Percentiles rank a stretch among this genome's conserved stretches.
Conservation (phyloP, 2,888 invertebrate genomes). For the Xestia c-nigrum region DNA sequence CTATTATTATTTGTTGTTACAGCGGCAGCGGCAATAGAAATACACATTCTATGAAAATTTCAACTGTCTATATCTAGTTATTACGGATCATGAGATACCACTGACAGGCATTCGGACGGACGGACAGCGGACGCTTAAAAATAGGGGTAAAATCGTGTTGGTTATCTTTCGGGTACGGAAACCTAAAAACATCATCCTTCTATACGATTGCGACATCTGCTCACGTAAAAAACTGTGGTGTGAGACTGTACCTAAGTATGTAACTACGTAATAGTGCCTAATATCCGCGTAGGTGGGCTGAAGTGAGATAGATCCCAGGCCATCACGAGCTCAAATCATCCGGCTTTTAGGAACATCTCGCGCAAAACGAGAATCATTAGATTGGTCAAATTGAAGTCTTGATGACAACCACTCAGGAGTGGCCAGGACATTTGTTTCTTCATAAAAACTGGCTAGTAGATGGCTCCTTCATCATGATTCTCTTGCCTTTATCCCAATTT, state of each 20-base stretch:
- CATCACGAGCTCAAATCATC: background rate
- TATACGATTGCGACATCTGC: background rate
- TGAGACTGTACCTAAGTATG: background rate
- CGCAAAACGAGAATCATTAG: background rate
- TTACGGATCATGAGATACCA: too few species aligned
- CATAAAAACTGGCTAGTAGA: background rate
- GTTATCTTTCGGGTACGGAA: too few species aligned
- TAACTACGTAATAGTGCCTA: background rate
- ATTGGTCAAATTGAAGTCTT: background rate
- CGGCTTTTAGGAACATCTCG: constrained; percentile 6
- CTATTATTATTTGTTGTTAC: too few species aligned
- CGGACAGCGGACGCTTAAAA: too few species aligned
- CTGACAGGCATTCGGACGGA: too few species aligned
- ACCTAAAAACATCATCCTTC: background rate
- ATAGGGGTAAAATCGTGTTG: too few species aligned
- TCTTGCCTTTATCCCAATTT: too few species aligned
- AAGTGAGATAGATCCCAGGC: background rate
- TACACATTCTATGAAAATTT: too few species aligned
- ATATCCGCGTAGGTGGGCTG: background rate
- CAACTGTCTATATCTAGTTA: too few species aligned
- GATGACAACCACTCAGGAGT: background rate
- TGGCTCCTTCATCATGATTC: too few species aligned
- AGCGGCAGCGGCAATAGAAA: too few species aligned
- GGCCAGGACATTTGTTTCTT: background rate
- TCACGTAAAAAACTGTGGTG: background rate